phyloP scores from a whole-genome alignment of 2,113 vertebrate genomes.

The Oncorhynchus gorbuscha region DNA sequence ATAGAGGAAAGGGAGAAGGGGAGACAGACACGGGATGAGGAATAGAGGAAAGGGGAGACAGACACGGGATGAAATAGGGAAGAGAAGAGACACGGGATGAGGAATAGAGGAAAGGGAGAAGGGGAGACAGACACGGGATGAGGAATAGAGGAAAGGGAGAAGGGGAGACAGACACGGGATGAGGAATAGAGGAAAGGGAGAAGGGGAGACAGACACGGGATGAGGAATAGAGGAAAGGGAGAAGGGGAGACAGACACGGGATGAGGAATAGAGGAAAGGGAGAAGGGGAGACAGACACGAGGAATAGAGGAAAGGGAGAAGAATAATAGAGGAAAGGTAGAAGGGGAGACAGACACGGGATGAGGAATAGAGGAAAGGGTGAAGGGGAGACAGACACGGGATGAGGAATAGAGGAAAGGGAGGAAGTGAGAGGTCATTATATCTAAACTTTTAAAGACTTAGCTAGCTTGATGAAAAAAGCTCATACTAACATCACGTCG shows the following conservation, averaged over 20 bases:
- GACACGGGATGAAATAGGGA: background rate
- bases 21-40: background rate
- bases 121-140: background rate
- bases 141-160: background rate
- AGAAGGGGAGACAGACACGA: background rate
- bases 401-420: background rate
- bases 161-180: background rate
- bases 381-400: background rate
- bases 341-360: background rate
- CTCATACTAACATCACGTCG: constrained; percentile 22
- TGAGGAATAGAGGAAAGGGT: background rate
- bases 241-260: background rate
- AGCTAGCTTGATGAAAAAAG: constrained; percentile 1
- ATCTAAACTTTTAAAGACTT: constrained; percentile 23
- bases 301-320: background rate
- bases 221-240: background rate
- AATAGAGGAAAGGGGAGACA: background rate
- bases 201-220: background rate
- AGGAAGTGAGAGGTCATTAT: constrained; percentile 6
- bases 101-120: background rate
- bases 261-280: background rate
- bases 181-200: background rate
- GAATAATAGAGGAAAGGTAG: background rate
- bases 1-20: background rate
- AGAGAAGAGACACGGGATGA: background rate